phyloP scores from a whole-genome alignment of 2,797 vertebrate genomes.

The Labroides dimidiatus region DNA sequence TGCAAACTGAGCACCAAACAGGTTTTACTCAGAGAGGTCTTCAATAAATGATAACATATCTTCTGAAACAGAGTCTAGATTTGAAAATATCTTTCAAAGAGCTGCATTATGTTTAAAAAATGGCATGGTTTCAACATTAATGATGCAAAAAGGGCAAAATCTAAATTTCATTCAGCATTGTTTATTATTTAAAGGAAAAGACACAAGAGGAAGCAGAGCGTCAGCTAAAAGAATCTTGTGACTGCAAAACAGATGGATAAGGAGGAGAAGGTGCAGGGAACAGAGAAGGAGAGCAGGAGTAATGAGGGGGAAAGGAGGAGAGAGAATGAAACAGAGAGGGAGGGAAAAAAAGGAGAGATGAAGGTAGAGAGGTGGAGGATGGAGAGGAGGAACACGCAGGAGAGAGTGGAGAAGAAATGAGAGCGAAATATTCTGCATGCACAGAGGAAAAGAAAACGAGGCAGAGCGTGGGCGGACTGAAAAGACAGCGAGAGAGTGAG shows the following conservation, averaged over 20 bases:
- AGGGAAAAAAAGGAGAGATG: neutral
- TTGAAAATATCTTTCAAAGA: conserved; percentile 3
- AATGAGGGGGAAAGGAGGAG: conserved; percentile 8
- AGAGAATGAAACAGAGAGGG: neutral
- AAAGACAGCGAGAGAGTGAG: conserved; percentile 47
- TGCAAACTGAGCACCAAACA: neutral
- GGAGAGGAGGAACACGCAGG: neutral
- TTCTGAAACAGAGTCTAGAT: neutral
- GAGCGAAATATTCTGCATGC: conserved; percentile 14
- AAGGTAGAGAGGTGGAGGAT: neutral
- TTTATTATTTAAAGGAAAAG: conserved; percentile 15
- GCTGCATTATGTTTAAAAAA: neutral
- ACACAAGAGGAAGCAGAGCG: conserved; percentile 35
- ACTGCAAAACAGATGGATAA: conserved; percentile 45
- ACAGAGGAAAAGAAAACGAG: conserved; percentile 22
- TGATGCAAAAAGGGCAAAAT: neutral
- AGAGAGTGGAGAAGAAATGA: neutral
- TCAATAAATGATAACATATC: neutral
- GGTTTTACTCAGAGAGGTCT: neutral
- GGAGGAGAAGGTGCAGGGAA: conserved; percentile 27
- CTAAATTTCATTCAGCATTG: neutral
- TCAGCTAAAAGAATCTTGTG: conserved; percentile 59
- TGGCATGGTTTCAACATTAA: neutral
- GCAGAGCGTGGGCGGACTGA: conserved; percentile 30
- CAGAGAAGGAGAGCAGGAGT: conserved; percentile 17